Evolutionary conservation across 2,113 vertebrate genomes (phyloP), one percentile per base, ranked within the genome.

Genomic region (Brachyistius frenatus): DNA sequence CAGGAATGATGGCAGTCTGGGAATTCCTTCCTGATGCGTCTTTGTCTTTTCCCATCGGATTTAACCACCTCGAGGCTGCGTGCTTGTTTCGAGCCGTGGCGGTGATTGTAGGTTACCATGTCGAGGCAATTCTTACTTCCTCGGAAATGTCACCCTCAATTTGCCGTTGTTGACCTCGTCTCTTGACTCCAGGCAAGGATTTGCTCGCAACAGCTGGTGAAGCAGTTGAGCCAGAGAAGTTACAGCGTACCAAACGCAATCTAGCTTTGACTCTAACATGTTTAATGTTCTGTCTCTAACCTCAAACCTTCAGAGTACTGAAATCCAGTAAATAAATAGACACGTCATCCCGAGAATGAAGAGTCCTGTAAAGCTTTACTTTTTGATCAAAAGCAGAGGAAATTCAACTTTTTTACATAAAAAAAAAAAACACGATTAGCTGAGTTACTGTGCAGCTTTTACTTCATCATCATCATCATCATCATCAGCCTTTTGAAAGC

Each of bases 1-100:
- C 30, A 78, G 66, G 76, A 88, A 89, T 90, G 77, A 89, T 90
- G 79, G 83, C 76, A 82, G 89, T 90, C 86, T 91, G 85, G 89
- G 88, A 91, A 88, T 87, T 90, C 85, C 78, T 91, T 83, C 66
- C 66, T 71, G 47, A 60, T 85, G 75, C 37, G 55, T 85, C 75
- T 84, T 78, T 13, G 1, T 13, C 36, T 74, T 74, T 72, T 73
- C 44, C 35, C 54, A 14, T 44, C 49, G 36, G 39, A n/a, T 71
- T 78, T 36, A 47, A 50, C 46, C 10, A 75, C 81, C 80, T 66
- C 60, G 5, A 76, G 73, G 73, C 50, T 16, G 39, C 30, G 6
- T 8, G 3, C 46, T 71, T 56, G 47, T 65, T 74, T 60, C 14
- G 4, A 55, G 53, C 50, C 1, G 0, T 35, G 1, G 30, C 3